Evolutionary conservation across 2,888 invertebrate species (phyloP), one percentile per base, ranked within the genome.

Genomic region (Copidosoma aretas): DNA sequence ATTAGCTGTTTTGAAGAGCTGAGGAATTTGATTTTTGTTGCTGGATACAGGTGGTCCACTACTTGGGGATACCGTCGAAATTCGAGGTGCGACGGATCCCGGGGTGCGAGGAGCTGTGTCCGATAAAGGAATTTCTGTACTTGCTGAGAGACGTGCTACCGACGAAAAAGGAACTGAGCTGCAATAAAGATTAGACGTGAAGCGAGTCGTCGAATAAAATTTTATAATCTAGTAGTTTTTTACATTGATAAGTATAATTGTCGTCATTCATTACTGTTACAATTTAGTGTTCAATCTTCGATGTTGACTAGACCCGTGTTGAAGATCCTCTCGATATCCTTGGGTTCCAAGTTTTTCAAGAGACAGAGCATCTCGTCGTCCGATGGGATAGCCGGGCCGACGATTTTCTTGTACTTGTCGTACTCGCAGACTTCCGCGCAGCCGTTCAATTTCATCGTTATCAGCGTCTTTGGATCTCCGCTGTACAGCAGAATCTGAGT

Each of bases 71-170:
- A 0, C 85, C 85, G 1, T 80, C 84, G 0, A 81, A 82, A 8
- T 82, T 81, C 0, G 74, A 80, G 53, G 73, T 83, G 0, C 78
- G 88, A 39, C 80, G 80, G 0, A 81, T 89, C 49, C 82, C 83
- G 0, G 86, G 86, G 1, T 89, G 88, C 74, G 84, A 84, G 1
- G 66, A 77, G 4, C 77, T 86, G 12, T 89, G 89, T 75, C 86
- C 87, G 57, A 84, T 87, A 64, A 83, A 86, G 15, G 83, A 81
- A 51, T 88, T 89, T 74, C 74, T 84, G 12, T 73, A 74, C 10
- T 78, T 88, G 17, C 84, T 86, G 15, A 84, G 84, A 75, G 84
- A 85, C 66, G 84, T 86, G 52, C 82, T 85, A 60, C 84, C 87
- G 25, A 79, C 84, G 57, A 80, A 85, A 66, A 85, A 85, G 74